phyloP scores from a whole-genome alignment of 2,888 invertebrate genomes.

The Antheraea yamamai region DNA sequence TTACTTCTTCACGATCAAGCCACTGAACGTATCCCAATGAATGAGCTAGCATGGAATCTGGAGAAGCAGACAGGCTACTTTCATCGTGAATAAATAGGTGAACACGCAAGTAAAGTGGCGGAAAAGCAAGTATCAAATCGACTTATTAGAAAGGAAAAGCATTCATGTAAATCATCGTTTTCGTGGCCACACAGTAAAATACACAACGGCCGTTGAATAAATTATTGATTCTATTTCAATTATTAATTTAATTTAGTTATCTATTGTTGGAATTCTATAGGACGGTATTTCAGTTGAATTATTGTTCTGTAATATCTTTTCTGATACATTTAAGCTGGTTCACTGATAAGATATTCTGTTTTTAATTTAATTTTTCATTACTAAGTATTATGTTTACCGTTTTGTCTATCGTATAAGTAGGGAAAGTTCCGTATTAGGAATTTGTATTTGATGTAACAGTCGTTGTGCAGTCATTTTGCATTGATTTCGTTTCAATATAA shows the following conservation, averaged over 20 bases:
- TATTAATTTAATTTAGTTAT: constrained; percentile 22
- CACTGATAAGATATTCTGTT: background rate
- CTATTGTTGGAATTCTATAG: constrained; percentile 1
- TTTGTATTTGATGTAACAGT: too few species aligned
- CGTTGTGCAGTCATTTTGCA: too few species aligned
- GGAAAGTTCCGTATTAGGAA: too few species aligned
- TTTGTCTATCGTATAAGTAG: background rate
- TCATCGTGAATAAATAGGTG: too few species aligned
- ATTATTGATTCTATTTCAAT: constrained; percentile 26
- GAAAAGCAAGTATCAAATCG: too few species aligned
- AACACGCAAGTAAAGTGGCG: too few species aligned
- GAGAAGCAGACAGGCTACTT: too few species aligned
- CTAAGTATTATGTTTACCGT: background rate
- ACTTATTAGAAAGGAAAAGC: background rate
- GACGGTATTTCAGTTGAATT: constrained; percentile 9
- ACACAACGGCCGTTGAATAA: constrained; percentile 24
- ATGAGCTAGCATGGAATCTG: too few species aligned
- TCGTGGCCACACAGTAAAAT: constrained; percentile 15
- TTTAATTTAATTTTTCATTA: background rate
- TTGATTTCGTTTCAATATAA: too few species aligned
- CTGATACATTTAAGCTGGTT: background rate
- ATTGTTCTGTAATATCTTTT: constrained; percentile 1
- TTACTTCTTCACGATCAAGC: too few species aligned
- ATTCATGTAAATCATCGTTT: background rate
- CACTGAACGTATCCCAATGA: too few species aligned